Evolutionary conservation across 2,113 vertebrate genomes (phyloP), one percentile per base, ranked within the genome.

Genomic region (Corythornis cristatus): DNA sequence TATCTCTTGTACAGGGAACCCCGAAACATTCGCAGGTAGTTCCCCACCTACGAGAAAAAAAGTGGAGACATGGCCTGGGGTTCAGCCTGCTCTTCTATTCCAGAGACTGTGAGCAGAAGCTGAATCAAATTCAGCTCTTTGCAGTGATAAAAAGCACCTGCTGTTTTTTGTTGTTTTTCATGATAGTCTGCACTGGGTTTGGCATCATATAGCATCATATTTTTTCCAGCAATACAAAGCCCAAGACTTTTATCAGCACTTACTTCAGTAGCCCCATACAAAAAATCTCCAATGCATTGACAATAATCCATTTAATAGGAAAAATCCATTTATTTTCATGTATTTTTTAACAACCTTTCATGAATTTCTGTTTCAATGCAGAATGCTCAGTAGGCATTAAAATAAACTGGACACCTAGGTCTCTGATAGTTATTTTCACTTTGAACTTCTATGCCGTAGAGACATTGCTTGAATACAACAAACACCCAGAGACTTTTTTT

Each of bases 1-100:
- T 99, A 99, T 71, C 99, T 97, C 97, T 99, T 99, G 96, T 99
- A 99, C 81, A 99, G 97, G 40, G 99, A 99, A 9, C 99, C 99
- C 96, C 99, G 98, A 90, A 99, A 99, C 99, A 99, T 99, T 50
- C 99, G 99, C 93, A 99, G 78, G 94, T 99, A 99, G 97, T 99
- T 99, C 48, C 99, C 99, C 95, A 99, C 99, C 99, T 99, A 93
- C 50, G 91, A 60, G 93, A 53, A 83, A 46, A 89, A 87, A 97
- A 73, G 54, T 3, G 25, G 33, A 85, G 11, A 67, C 0, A 0
- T 65, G 72, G 76, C 91, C 61, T 53, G 21, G 25, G 14, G 18
- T 28, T 67, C 51, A 22, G n/a, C 46, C 53, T 62, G 25, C 26
- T 18, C 5, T 33, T 67, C 31, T 21, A 37, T 9, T 25, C 11